phyloP scores from a whole-genome alignment of 2,797 vertebrate species.

The Florisuga fusca region DNA sequence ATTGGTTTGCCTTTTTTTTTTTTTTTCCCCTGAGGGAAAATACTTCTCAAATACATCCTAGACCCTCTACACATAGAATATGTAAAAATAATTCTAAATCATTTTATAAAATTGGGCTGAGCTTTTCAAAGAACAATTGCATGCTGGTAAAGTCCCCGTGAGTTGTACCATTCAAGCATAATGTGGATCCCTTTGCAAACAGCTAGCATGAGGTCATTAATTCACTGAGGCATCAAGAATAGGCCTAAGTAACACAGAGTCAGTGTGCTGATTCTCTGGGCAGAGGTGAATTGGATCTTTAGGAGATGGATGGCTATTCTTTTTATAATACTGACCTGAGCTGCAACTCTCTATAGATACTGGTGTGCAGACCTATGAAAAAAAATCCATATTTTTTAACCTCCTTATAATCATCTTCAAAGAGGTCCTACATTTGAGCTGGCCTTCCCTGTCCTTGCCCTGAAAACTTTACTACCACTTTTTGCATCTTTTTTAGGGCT shows the following conservation, averaged over 20 bases:
- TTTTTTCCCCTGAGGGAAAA: neutral
- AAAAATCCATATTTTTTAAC: neutral
- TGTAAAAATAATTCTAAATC: neutral
- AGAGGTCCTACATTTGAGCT: neutral
- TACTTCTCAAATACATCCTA: neutral
- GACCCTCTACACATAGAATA: neutral
- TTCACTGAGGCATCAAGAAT: neutral
- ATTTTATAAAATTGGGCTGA: neutral
- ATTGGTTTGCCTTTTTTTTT: too few relatives aligned
- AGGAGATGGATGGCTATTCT: neutral
- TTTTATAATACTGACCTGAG: neutral
- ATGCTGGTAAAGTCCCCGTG: neutral
- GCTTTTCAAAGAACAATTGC: neutral
- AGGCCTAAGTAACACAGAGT: neutral
- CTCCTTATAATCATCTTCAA: neutral
- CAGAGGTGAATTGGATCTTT: neutral
- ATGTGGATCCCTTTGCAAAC: neutral
- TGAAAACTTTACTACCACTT: neutral
- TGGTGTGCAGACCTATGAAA: neutral
- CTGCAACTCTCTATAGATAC: neutral
- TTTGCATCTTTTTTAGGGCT: neutral
- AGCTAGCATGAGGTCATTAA: neutral
- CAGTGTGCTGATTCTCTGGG: neutral
- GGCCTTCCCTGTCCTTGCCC: neutral
- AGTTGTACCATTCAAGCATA: neutral